Percentiles rank a stretch among this genome's conserved stretches.
Conservation (phyloP, 2,888 invertebrate species). For the Acrobasis consociella region DNA sequence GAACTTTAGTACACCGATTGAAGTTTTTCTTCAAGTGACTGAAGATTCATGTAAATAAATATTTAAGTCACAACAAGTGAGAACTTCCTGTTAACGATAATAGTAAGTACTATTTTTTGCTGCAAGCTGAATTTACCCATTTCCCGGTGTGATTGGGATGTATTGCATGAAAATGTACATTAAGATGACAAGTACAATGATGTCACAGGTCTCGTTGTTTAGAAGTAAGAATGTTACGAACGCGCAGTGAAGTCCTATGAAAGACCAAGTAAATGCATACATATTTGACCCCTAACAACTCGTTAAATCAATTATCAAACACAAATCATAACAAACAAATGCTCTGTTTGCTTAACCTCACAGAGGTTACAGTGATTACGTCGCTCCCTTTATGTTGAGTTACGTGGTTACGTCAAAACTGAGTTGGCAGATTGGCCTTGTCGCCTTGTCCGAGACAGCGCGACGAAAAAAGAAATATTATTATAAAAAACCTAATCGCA, state of each 20-base stretch:
- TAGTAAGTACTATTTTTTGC: no score
- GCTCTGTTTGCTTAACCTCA: constrained; percentile 25
- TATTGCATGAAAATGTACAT: no score
- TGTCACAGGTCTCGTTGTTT: no score
- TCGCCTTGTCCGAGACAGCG: constrained; percentile 15
- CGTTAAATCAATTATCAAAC: constrained; percentile 20
- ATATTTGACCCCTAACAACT: constrained; percentile 1
- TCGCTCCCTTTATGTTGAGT: constrained; percentile 19
- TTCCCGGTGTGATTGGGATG: no score
- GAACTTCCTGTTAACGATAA: no score
- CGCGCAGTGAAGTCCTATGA: neutral
- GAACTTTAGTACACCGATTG: no score
- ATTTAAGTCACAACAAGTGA: no score
- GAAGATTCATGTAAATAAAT: no score
- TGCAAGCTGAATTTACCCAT: no score
- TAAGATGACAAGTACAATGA: no score
- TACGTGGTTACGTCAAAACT: constrained; percentile 29
- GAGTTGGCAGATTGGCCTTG: constrained; percentile 26
- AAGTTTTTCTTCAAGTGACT: no score
- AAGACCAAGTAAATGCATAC: neutral
- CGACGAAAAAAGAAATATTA: constrained; percentile 17
- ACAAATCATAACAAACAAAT: constrained; percentile 19
- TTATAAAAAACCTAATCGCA: constrained; percentile 15
- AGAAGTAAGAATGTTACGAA: no score
- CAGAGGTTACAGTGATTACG: constrained; percentile 26